phyloP scores from a whole-genome alignment of 2,113 vertebrate species.

The Mohoua ochrocephala region DNA sequence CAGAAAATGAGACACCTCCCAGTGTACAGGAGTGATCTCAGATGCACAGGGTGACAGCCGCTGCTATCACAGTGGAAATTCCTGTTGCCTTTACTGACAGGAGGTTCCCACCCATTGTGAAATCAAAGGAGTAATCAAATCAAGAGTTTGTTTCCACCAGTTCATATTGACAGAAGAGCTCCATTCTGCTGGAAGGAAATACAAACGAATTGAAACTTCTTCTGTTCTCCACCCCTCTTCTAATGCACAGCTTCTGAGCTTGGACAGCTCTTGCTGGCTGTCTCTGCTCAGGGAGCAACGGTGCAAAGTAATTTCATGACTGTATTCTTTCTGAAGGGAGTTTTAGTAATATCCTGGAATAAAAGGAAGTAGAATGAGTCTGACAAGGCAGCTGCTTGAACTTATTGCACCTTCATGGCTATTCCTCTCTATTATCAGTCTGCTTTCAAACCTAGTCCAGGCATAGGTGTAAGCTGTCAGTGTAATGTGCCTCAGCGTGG shows the following conservation, averaged over 20 bases:
- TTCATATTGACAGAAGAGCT: neutral
- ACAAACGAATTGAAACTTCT: neutral
- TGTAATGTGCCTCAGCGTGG: neutral
- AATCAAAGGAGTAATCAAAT: neutral
- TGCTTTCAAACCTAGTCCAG: neutral
- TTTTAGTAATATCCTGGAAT: neutral
- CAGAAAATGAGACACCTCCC: neutral
- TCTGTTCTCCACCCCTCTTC: neutral
- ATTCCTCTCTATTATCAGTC: neutral
- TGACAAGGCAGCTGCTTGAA: neutral
- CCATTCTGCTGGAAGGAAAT: neutral
- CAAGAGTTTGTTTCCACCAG: neutral
- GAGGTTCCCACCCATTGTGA: neutral
- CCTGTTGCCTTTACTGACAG: neutral
- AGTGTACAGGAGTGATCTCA: neutral
- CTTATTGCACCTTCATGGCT: neutral
- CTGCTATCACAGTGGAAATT: neutral
- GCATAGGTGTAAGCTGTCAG: neutral
- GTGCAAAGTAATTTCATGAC: neutral
- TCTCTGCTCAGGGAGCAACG: neutral
- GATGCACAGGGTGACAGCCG: neutral
- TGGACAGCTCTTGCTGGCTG: neutral
- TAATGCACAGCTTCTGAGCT: neutral
- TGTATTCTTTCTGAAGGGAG: neutral
- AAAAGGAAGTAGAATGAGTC: neutral